Conservation (phyloP, 2,888 invertebrate species). For the Dicroscelio sp. region DNA sequence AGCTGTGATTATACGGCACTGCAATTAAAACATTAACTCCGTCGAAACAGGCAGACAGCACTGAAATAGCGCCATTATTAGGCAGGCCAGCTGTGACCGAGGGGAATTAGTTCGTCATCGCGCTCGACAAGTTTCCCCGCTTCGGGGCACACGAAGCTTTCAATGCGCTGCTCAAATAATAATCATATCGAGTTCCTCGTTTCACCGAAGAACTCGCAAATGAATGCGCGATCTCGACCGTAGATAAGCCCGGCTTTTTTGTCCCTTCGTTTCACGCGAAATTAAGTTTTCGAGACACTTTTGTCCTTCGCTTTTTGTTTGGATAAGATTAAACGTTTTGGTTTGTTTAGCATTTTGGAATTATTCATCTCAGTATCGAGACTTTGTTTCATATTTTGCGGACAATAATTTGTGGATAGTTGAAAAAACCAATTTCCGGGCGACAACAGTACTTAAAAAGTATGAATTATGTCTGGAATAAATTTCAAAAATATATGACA, state of each 20-base stretch:
- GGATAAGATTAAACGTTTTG: too few species aligned
- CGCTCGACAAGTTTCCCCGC: slow-evolving; percentile 44
- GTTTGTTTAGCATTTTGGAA: too few species aligned
- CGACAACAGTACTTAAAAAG: too few species aligned
- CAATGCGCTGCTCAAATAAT: slow-evolving; percentile 39
- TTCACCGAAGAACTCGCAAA: background rate
- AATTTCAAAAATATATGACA: too few species aligned
- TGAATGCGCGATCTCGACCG: background rate
- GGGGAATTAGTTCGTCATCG: slow-evolving; percentile 54
- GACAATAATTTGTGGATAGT: too few species aligned
- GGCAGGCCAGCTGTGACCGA: slow-evolving; percentile 54
- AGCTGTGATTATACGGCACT: slow-evolving; percentile 43
- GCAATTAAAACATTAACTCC: slow-evolving; percentile 58
- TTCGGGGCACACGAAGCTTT: slow-evolving; percentile 25
- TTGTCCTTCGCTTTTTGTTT: too few species aligned
- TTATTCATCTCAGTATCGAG: too few species aligned
- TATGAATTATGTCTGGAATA: too few species aligned
- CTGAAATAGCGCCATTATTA: slow-evolving; percentile 54
- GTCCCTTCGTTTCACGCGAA: background rate
- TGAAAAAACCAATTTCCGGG: too few species aligned
- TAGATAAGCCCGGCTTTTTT: background rate
- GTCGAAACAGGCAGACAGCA: slow-evolving; percentile 26
- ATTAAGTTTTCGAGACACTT: background rate
- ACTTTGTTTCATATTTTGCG: too few species aligned
- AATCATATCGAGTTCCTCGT: slow-evolving; percentile 24